A percentile compares a stretch with the other conserved stretches of the same genome.
Evolutionary conservation across 1,140 invertebrate genomes (phyloP).

Genomic region (Leptinotarsa defecta): DNA sequence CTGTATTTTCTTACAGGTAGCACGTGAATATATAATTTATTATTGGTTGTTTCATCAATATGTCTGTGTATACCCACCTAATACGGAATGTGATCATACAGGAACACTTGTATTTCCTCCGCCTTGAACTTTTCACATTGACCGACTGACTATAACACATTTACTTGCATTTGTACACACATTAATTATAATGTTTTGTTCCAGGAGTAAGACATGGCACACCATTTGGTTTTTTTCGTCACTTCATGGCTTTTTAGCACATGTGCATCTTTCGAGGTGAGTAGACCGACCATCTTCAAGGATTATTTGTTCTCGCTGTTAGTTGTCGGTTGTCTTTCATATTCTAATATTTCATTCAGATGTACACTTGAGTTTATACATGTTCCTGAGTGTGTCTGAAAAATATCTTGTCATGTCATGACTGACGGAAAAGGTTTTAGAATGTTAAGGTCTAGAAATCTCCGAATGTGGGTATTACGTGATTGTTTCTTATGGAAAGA

Average conservation of each 20-base stretch:
- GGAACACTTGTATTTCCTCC: not conserved
- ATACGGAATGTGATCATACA: not conserved
- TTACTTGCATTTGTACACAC: not conserved
- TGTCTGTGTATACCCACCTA: no score
- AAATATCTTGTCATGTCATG: no score
- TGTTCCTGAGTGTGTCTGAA: no score
- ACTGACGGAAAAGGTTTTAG: no score
- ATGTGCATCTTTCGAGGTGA: constrained; percentile 20
- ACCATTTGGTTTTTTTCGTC: constrained; percentile 9
- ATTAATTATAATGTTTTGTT: constrained; percentile 16
- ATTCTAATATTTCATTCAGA: no score
- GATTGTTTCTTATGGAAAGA: no score
- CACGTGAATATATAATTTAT: no score
- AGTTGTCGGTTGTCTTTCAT: not conserved
- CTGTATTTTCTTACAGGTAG: no score
- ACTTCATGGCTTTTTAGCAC: constrained; percentile 16
- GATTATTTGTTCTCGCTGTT: constrained; percentile 1
- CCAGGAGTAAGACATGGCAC: constrained; percentile 16
- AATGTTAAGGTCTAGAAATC: no score
- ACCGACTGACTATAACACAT: not conserved
- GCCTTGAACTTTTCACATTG: not conserved
- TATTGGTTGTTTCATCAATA: no score
- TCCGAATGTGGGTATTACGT: no score
- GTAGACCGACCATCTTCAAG: constrained; percentile 14
- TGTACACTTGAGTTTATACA: no score